Percentiles rank a stretch among this genome's conserved stretches.
phyloP scores from a whole-genome alignment of 2,797 vertebrate genomes.

The Crocodylus rhombifer region DNA sequence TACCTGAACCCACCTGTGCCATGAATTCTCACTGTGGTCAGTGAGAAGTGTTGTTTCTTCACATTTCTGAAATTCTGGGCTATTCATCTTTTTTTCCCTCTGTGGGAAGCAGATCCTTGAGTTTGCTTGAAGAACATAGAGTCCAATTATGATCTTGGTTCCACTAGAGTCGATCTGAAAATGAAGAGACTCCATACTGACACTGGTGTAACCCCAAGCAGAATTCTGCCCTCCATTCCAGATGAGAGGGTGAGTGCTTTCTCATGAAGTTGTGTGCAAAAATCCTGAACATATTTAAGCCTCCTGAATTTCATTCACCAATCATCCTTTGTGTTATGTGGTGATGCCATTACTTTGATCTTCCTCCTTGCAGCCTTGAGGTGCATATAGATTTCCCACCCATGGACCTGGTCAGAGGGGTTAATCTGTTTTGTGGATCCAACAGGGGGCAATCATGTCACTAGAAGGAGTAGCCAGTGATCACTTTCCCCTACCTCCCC shows the following conservation, averaged over 20 bases:
- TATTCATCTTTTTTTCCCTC: not conserved
- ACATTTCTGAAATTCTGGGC: not conserved
- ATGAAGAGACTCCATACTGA: not conserved
- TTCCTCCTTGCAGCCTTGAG: not conserved
- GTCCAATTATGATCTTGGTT: not conserved
- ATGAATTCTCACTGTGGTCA: not conserved
- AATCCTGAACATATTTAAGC: not conserved
- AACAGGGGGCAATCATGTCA: not conserved
- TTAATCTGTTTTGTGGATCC: not conserved
- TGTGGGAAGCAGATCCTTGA: not conserved
- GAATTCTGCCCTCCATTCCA: not conserved
- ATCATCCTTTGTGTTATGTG: not conserved
- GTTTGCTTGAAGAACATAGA: not conserved
- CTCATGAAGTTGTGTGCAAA: not conserved
- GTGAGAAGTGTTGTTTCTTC: not conserved
- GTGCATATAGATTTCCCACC: not conserved
- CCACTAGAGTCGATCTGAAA: not conserved
- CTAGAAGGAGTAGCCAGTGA: not conserved
- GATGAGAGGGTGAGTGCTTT: not conserved
- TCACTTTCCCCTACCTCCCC: no score
- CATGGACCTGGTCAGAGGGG: not conserved
- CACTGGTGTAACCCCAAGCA: not conserved
- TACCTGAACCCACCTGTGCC: not conserved
- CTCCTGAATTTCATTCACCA: not conserved
- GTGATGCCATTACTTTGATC: not conserved